Base-by-base conservation (phyloP, 92 coral and sea anemone species). In the Epizoanthus ramosus region DNA sequence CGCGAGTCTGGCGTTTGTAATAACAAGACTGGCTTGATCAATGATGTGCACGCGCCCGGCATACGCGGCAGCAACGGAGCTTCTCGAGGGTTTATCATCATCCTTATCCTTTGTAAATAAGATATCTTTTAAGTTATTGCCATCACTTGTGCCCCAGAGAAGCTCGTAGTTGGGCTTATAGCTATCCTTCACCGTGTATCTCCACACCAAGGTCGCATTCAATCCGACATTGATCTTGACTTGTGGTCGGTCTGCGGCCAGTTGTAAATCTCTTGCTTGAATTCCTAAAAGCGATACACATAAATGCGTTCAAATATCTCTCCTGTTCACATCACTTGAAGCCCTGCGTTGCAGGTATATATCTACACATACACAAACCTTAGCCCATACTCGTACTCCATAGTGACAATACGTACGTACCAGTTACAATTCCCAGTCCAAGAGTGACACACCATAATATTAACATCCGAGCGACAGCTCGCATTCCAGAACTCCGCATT, bases 181-280 rank as follows among this genome's bases (percentile, higher is more conserved):
- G 18, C 79, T 76, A 14, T 73, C 57, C 15, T 64, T 58, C 8
- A 90, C 82, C 8, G 67, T 68, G 83, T 84, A 91, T n/a, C 63
- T 86, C 98, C 98, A 93, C 2, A 81, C 87, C 18, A 93, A 74
- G 8, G 98, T 80, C 52, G 75, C 98, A 57, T 85, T 81, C 33
- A 71, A 80, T 0, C 94, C 85, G 4, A 93, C 93, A 31, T 93
- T 91, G 28, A 91, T 89, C 57, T 83, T 74, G 14, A 90, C 87
- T 81, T 64, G 85, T 35, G 64, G 76, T 82, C 68, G 58, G 43
- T 75, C 81, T 80, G 79, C 69, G 80, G 84, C 68, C 16, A 89
- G 74, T 58, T 75, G 50, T 33, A 80, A 57, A 35, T 4, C 43
- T 68, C 53, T 77, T 31, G 54, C 82, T 77, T 77, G 82, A 39